phyloP scores from a whole-genome alignment of 2,888 invertebrate species.

The Bombyx huttoni region DNA sequence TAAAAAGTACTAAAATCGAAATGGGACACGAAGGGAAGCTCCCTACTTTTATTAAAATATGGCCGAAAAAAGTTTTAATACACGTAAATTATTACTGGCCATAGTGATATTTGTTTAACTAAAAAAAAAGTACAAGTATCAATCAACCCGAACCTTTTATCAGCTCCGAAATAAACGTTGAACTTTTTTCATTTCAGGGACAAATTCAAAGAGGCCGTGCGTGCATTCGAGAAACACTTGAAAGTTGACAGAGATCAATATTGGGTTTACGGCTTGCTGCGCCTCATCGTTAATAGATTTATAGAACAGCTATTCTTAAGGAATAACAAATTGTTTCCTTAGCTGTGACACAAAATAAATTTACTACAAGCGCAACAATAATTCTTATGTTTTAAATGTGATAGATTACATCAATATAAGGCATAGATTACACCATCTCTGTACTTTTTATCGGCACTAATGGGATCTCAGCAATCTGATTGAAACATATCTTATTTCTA shows the following conservation, averaged over 20 bases:
- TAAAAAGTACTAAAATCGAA: conserved; percentile 59
- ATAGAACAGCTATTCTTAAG: conserved; percentile 2
- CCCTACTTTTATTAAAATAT: conserved; percentile 23
- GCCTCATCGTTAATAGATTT: conserved; percentile 11
- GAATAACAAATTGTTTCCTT: too few relatives aligned
- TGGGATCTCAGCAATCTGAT: too few relatives aligned
- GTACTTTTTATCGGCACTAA: too few relatives aligned
- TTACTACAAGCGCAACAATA: too few relatives aligned
- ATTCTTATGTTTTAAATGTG: too few relatives aligned
- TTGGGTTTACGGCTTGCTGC: conserved; percentile 9
- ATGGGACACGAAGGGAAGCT: conserved; percentile 53
- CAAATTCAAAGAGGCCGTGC: conserved; percentile 23
- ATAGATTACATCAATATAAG: too few relatives aligned
- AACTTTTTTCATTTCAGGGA: conserved; percentile 52
- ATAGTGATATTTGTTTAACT: background rate
- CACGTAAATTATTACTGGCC: too few relatives aligned
- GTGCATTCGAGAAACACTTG: conserved; percentile 29
- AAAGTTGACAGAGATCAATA: conserved; percentile 24
- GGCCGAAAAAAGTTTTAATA: background rate
- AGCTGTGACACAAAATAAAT: too few relatives aligned
- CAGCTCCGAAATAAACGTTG: conserved; percentile 16
- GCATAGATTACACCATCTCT: too few relatives aligned
- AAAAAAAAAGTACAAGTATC: background rate
- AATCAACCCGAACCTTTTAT: background rate
- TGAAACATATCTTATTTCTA: too few relatives aligned